Evolutionary conservation across 2,888 invertebrate genomes (phyloP), one percentile per base, ranked within the genome.

Genomic region (Stenurella melanura): DNA sequence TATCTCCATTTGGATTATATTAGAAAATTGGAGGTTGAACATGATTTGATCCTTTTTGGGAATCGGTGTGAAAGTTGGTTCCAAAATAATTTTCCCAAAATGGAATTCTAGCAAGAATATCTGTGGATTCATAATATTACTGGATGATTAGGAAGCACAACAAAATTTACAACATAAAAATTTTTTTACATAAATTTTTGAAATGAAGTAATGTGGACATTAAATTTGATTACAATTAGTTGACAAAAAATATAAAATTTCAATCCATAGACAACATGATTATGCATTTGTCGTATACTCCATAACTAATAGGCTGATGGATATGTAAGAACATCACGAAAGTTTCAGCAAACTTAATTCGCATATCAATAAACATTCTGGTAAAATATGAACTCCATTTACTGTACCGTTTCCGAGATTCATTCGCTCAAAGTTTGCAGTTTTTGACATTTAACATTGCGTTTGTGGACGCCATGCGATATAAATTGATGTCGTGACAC

Each of bases 101-200:
- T 92, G 90, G 87, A 92, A 90, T 88, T 92, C 92, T 83, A 92
- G 80, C 87, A 92, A 86, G 89, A 91, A 92, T 85, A 92, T 87
- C 90, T 91, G 91, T 89, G 92, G 91, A 90, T 64, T 67, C 10
- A 70, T 64, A 63, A 74, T 66, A 10, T 34, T 50, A 67, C 63
- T 26, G 21, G 54, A 63, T 57, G 42, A 66, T 69, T 19, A 12
- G 56, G 66, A 61, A 60, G 61, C 61, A 66, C 63, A 50, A 58
- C 67, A 67, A 9, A 67, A 67, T 54, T 67, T 67, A 69, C n/a
- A 18, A 70, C 67, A 74, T 74, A 63, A 61, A 75, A 56, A 73
- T 70, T 74, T 70, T 70, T 63, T n/a, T 63, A 64, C 30, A 75
- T 74, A 75, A 77, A 74, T 77, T 58, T 71, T 66, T 71, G 58